These are phyloP conservation scores for Acleris laterana DNA, from an alignment of 2,888 invertebrate species.

Conservation along the genomic window DNA sequence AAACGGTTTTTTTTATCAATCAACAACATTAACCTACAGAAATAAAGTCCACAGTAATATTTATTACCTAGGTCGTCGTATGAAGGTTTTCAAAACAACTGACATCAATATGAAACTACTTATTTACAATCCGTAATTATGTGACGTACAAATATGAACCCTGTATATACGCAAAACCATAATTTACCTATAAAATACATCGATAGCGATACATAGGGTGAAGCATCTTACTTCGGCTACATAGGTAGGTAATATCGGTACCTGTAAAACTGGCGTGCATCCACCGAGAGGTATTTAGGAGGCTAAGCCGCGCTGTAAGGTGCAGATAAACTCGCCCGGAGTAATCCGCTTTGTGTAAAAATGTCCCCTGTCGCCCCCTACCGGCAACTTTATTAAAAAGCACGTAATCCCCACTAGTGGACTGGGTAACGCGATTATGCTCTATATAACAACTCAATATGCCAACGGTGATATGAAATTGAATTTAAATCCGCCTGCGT, in stretches of 20 bases:
- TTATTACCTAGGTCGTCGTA: too few species aligned
- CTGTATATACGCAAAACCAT: not conserved
- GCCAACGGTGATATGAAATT: slow-evolving; percentile 75
- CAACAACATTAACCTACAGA: too few species aligned
- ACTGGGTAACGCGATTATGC: slow-evolving; percentile 82
- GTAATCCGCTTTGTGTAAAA: slow-evolving; percentile 84
- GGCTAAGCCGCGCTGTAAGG: slow-evolving; percentile 81
- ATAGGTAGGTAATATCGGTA: slow-evolving; percentile 2
- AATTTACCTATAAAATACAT: not conserved
- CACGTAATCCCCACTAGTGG: slow-evolving; percentile 81
- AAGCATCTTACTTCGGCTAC: not conserved
- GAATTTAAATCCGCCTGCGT: slow-evolving; percentile 72
- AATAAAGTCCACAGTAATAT: too few species aligned
- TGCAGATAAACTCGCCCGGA: slow-evolving; percentile 80
- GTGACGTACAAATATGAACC: not conserved
- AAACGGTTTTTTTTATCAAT: too few species aligned
- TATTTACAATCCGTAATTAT: too few species aligned
- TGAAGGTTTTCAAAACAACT: too few species aligned
- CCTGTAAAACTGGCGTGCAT: slow-evolving; percentile 67
- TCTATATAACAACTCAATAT: slow-evolving; percentile 80
- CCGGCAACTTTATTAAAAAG: slow-evolving; percentile 81
- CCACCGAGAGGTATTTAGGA: slow-evolving; percentile 74
- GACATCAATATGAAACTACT: too few species aligned
- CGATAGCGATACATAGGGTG: not conserved
- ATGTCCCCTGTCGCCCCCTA: slow-evolving; percentile 79